Conservation (phyloP, 1,140 invertebrate genomes). For the Samia ricini region DNA sequence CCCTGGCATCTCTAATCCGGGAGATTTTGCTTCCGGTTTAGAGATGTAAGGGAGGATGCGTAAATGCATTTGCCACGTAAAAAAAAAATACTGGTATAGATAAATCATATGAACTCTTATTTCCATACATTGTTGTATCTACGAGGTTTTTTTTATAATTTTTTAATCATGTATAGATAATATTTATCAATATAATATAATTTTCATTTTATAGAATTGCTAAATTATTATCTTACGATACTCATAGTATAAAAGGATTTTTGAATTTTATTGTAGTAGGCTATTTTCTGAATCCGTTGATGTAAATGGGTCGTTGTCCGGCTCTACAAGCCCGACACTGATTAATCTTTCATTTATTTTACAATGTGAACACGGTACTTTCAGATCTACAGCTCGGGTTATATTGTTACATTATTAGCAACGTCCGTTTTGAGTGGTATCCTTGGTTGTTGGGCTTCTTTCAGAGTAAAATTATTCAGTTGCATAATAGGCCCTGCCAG, state of each 20-base stretch:
- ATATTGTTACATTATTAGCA: slow-evolving; percentile 51
- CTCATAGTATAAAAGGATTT: background rate
- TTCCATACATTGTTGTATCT: too few species aligned
- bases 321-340: slow-evolving; percentile 50
- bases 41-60: too few species aligned
- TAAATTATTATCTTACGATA: background rate
- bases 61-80: too few species aligned
- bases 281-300: slow-evolving; percentile 27
- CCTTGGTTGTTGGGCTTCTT: slow-evolving; percentile 11
- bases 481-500: background rate
- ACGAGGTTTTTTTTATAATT: too few species aligned
- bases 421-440: slow-evolving; percentile 23
- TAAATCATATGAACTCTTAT: too few species aligned
- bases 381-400: slow-evolving; percentile 37
- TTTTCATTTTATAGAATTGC: background rate
- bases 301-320: slow-evolving; percentile 19
- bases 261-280: slow-evolving; percentile 21
- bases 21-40: too few species aligned
- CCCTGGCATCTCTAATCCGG: too few species aligned
- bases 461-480: background rate
- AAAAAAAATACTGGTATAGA: too few species aligned
- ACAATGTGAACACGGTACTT: slow-evolving; percentile 38
- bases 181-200: too few species aligned
- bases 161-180: too few species aligned
- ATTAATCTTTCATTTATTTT: slow-evolving; percentile 67